Base-by-base conservation (phyloP, 1,140 invertebrate species). In the Cepaea nemoralis region DNA sequence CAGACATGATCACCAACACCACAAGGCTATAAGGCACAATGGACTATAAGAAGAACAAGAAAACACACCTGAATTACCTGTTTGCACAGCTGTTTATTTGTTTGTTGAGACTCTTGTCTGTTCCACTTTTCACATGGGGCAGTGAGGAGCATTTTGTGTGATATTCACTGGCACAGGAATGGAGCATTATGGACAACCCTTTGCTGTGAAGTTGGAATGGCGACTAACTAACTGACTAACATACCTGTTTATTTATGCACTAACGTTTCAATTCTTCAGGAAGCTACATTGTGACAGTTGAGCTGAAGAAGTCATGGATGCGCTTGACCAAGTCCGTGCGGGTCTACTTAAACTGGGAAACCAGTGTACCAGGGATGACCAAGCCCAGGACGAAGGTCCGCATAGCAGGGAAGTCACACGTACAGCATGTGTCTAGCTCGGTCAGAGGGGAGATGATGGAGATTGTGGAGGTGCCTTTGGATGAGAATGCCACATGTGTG, bases 301-400 rank as follows among this genome's bases (percentile, higher is more conserved):
- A 85, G 40, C 76, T 80, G 45, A 83, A 85, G 27, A 73, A 70
- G 33, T 82, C 84, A 37, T 85, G 84, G 82, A 85, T 83, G 39
- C 74, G 79, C 39, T 37, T 78, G 39, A 81, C 82, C 10, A 81
- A 75, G 39, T 85, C 78, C 48, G 79, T 83, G n/a, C 82, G 81
- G 5, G 42, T 83, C 35, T 85, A 85, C 55, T 59, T 85, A 16
- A 85, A 85, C 77, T 85, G 84, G 84, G 75, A 85, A 79, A 33
- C 12, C 37, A 33, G 22, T 67, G 3, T 35, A 37, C n/a, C 71
- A 45, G 63, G 70, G 35, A 67, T n/a, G 8, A 24, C 76, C 31
- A 84, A 81, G 76, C 77, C 67, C 12, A 37, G 81, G 39, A 81
- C 81, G 33, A 85, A 85, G 50, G 84, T 85, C 12, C 77, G 82